Base-by-base conservation (phyloP, 35 echinoderm and acorn worm species). In the Hemicentrotus pulcherrimus region DNA sequence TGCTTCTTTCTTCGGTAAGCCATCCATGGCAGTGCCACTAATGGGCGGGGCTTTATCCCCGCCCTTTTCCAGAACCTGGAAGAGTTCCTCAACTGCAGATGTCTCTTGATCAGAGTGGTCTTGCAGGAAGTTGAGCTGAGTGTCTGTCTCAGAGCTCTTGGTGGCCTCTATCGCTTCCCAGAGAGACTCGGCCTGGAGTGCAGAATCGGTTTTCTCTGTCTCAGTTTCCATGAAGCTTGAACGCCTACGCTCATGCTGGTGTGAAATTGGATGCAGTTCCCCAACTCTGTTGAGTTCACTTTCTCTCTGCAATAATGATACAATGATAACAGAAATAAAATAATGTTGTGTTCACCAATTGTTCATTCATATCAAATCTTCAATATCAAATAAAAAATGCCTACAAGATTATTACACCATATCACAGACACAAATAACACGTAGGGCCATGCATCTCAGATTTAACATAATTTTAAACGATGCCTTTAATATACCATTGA, bases 201-300 rank as follows among this genome's bases (percentile, higher is more conserved):
- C 91, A 28, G 91, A 93, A 58, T 58, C 48, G n/a, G 46, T 93
- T 93, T 47, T 93, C 30, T 93, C 91, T 93, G 91, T 93, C 24
- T 47, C 45, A 58, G 91, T 93, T 31, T 93, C 91, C 91, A 93
- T 93, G 28, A 50, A 93, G 91, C 91, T 93, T 32, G 91, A 93
- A 47, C 24, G 91, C 28, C 65, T 78, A 31, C 5, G 48, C 46
- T 47, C 91, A 93, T 50, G 7, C 91, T 93, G 47, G 28, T 46
- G n/a, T 90, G 32, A 45, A 90, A 32, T 45, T 47, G 32, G 46
- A 90, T 6, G 16, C 32, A 33, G 10, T 45, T 32, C 32, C 46
- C 32, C 46, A 1, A 22, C 65, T 78, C 88, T 90, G 32, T 47
- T 16, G 0, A 90, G 46, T 35, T 46, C 46, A 90, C 46, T 18